Evolutionary conservation across 2,888 invertebrate species (phyloP).

Genomic region (Oxycera nigricornis): DNA sequence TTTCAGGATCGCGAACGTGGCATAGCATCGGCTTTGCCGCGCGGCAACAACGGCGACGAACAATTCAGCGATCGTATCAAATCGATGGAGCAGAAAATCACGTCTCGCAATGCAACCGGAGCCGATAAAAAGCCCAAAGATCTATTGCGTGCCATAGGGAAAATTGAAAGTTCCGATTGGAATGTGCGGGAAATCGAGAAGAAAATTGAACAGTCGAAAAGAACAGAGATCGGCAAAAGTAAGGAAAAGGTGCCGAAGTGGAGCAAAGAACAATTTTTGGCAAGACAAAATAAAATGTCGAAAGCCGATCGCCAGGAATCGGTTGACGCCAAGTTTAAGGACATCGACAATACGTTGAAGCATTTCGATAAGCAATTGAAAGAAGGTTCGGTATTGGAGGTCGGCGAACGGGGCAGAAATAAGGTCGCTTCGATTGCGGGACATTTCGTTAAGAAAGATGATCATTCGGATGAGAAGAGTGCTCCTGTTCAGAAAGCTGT

Average conservation of each 20-base stretch:
- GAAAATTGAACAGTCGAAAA: conserved; percentile 73
- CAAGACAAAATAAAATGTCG: conserved; percentile 74
- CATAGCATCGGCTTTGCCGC: conserved; percentile 59
- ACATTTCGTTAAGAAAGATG: conserved; percentile 67
- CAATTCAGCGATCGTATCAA: conserved; percentile 67
- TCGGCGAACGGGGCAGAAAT: conserved; percentile 70
- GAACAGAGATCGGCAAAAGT: conserved; percentile 62
- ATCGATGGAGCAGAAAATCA: conserved; percentile 80
- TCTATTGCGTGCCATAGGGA: conserved; percentile 84
- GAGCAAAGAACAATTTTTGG: conserved; percentile 81
- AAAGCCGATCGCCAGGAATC: conserved; percentile 69
- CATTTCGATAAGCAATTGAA: conserved; percentile 75
- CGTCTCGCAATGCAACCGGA: conserved; percentile 65
- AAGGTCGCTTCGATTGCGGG: conserved; percentile 90
- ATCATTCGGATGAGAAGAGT: conserved; percentile 59
- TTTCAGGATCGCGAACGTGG: conserved; percentile 61
- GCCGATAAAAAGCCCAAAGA: conserved; percentile 84
- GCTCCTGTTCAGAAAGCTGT: conserved; percentile 58
- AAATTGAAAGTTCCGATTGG: conserved; percentile 89
- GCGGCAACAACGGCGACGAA: conserved; percentile 55
- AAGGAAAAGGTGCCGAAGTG: conserved; percentile 87
- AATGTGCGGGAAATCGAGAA: conserved; percentile 89
- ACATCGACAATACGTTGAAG: conserved; percentile 76
- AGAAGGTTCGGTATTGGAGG: conserved; percentile 76
- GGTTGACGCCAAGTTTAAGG: conserved; percentile 69